Evolutionary conservation across 2,888 invertebrate genomes (phyloP), one percentile per base, ranked within the genome.

Genomic region (Pseudanteris insignis): DNA sequence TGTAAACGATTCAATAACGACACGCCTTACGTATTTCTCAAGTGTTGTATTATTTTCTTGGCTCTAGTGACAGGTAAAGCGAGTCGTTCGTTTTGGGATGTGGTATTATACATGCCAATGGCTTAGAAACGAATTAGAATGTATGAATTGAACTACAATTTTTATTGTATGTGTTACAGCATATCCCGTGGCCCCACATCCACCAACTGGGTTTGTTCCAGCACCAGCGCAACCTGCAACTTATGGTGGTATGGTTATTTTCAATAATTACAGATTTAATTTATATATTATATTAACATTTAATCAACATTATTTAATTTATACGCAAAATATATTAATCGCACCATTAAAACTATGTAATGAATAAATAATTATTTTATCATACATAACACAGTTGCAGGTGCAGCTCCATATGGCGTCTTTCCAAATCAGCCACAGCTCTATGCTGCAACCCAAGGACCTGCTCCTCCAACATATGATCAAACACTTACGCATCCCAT

Each of bases 381-480:
- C n/a, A n/a, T n/a, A n/a, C n/a, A n/a, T n/a, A n/a, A n/a, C n/a
- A n/a, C 32, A 85, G 86, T 86, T 75, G 85, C 86, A 47, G 84
- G 86, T 30, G 86, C 86, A 7, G 81, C 84, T 1, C 86, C 86
- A 43, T 86, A 86, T 76, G 86, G 86, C 50, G 81, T 86, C 67
- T 81, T 81, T 67, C 81, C 81, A 57, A 81, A 81, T 79, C 77
- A 85, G 77, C 77, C 86, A 78, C 89, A 89, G 70, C 80, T 86
- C 34, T 86, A 86, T 78, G 88, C 83, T 79, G 83, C 86, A 7
- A 89, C 89, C 61, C 88, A 88, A 46, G 88, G 89, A 51, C 85
- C 86, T 9, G 76, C 76, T 33, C 77, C 75, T 36, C 85, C 86
- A 24, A 83, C 85, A 2, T 89, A 90, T 72, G 89, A 90, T 77